phyloP scores from a whole-genome alignment of 2,113 vertebrate species.

The Cisticola juncidis region DNA sequence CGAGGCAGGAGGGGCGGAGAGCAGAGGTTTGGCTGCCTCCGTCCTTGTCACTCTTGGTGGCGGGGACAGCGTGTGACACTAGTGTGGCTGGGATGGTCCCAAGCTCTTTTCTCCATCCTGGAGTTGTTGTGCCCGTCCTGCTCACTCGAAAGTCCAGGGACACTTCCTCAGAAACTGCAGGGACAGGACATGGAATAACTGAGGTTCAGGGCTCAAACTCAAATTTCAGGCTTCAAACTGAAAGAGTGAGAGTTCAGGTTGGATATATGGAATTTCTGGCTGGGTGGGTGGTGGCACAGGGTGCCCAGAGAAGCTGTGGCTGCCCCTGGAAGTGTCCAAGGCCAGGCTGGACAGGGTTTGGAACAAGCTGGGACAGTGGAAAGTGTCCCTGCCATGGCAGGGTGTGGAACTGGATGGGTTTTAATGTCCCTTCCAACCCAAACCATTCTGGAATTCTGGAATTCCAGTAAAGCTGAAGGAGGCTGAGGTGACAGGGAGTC shows the following conservation, averaged over 20 bases:
- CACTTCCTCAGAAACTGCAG: not conserved
- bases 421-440: not conserved
- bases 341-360: fast-evolving
- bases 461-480: not conserved
- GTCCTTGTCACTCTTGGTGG: not conserved
- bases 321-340: not conserved
- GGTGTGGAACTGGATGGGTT: fast-evolving
- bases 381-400: not conserved
- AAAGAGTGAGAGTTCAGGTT: not conserved
- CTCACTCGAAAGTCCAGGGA: fast-evolving
- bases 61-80: fast-evolving
- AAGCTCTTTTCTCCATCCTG: fast-evolving
- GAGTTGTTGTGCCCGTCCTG: no score
- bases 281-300: not conserved
- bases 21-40: not conserved
- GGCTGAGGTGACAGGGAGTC: not conserved
- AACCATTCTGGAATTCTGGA: not conserved
- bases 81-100: fast-evolving
- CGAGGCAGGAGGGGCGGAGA: not conserved
- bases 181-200: fast-evolving
- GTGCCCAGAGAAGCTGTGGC: not conserved
- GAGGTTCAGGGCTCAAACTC: no score
- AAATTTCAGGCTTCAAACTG: fast-evolving
- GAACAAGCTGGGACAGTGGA: fast-evolving
- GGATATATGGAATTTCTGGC: not conserved